Conservation (phyloP, 2,888 invertebrate species). For the Drosophila limbata region DNA sequence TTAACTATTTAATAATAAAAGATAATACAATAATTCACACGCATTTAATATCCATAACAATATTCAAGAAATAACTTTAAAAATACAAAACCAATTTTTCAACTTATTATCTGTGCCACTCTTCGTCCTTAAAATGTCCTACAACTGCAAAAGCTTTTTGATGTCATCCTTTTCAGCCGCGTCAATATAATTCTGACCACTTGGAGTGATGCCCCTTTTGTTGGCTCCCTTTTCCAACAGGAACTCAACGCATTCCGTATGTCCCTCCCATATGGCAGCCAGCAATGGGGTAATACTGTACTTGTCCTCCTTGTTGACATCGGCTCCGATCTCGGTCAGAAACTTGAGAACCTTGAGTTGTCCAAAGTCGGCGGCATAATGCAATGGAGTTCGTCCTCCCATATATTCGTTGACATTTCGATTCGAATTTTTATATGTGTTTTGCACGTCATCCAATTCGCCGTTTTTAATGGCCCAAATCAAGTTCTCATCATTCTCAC, state of each 20-base stretch:
- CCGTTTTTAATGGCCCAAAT: constrained; percentile 57
- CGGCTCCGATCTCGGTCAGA: constrained; percentile 94
- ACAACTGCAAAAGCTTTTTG: constrained; percentile 32
- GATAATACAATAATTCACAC: background rate
- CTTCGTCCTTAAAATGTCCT: background rate
- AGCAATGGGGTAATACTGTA: constrained; percentile 97
- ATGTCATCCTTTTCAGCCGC: constrained; percentile 56
- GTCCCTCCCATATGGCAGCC: constrained; percentile 98
- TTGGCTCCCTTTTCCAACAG: constrained; percentile 90
- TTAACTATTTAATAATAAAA: background rate
- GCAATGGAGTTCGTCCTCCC: constrained; percentile 94
- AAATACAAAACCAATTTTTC: background rate
- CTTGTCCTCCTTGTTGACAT: constrained; percentile 97
- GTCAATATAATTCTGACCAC: constrained; percentile 44
- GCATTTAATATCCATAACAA: background rate
- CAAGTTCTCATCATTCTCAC: constrained; percentile 35
- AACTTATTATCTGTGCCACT: background rate
- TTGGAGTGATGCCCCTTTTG: constrained; percentile 37
- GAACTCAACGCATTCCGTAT: constrained; percentile 94
- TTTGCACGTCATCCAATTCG: constrained; percentile 45
- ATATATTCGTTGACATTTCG: constrained; percentile 92
- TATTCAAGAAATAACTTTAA: background rate
- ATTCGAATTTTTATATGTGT: constrained; percentile 24
- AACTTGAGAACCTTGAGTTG: constrained; percentile 95
- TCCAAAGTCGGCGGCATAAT: constrained; percentile 98